Conservation (phyloP, 2,113 vertebrate genomes). For the Spilogale gracilis region DNA sequence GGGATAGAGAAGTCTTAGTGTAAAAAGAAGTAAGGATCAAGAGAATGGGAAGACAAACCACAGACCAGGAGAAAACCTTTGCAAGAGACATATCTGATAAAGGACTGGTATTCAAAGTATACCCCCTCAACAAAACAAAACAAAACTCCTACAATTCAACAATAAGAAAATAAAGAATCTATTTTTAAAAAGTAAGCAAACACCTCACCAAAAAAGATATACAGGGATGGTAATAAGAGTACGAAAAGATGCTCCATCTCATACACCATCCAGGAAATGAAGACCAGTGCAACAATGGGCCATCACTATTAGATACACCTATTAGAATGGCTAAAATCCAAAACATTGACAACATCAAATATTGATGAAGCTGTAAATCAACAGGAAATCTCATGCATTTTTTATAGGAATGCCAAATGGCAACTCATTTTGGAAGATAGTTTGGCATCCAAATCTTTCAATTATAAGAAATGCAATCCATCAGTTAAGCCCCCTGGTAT, state of each 20-base stretch:
- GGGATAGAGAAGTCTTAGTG: background rate
- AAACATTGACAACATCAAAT: background rate
- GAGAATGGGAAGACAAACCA: background rate
- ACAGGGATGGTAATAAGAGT: background rate
- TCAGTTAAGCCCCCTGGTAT: background rate
- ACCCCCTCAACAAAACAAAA: background rate
- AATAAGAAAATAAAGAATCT: background rate
- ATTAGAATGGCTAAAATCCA: background rate
- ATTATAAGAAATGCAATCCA: background rate
- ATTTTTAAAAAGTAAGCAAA: background rate
- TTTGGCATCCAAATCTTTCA: background rate
- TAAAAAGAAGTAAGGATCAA: background rate
- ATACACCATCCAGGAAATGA: background rate
- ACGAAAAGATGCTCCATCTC: background rate
- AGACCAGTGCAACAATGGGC: background rate
- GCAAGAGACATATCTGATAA: background rate
- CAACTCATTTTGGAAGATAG: background rate
- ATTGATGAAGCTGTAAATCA: background rate
- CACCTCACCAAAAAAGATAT: background rate
- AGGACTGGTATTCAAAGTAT: background rate
- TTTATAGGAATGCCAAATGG: background rate
- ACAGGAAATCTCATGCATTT: background rate
- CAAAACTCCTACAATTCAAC: background rate
- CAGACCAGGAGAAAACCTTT: background rate
- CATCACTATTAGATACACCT: background rate